Conservation (phyloP, 92 coral and sea anemone species). For the Epizoanthus stellaris region DNA sequence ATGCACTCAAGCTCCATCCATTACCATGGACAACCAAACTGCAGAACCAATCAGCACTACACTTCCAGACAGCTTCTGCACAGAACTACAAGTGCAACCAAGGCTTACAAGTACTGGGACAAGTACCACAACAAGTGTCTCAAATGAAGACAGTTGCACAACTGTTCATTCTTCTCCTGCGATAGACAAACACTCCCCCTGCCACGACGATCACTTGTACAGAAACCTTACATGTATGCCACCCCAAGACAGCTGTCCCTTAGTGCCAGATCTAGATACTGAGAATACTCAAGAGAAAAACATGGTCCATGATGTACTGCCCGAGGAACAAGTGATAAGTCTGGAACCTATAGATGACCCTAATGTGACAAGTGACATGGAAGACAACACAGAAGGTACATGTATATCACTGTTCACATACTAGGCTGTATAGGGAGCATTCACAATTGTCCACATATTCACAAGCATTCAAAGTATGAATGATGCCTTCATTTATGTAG, state of each 20-base stretch:
- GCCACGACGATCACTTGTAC: not conserved
- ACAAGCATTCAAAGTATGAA: too few relatives aligned
- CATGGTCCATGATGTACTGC: not conserved
- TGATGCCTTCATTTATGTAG: too few relatives aligned
- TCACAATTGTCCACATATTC: too few relatives aligned
- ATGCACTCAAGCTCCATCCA: too few relatives aligned
- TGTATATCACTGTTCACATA: not conserved
- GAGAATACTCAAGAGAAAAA: not conserved
- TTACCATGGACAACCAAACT: not conserved
- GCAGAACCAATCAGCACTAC: not conserved
- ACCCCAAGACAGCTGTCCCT: not conserved
- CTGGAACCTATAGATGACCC: constrained; percentile 4
- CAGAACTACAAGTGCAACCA: not conserved
- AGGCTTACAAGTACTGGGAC: not conserved
- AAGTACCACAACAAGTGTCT: not conserved
- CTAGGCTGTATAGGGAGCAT: too few relatives aligned
- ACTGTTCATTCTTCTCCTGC: not conserved
- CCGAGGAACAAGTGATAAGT: constrained; percentile 13
- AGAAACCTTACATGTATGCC: not conserved
- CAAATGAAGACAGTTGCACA: not conserved
- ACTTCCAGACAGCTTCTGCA: not conserved
- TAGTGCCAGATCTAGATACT: not conserved
- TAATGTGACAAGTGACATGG: not conserved
- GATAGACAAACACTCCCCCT: not conserved
- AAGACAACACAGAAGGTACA: constrained; percentile 14